These are phyloP conservation scores for Sphaeridia pumilis DNA, from an alignment of 2,888 invertebrate genomes.

Conservation along the genomic window DNA sequence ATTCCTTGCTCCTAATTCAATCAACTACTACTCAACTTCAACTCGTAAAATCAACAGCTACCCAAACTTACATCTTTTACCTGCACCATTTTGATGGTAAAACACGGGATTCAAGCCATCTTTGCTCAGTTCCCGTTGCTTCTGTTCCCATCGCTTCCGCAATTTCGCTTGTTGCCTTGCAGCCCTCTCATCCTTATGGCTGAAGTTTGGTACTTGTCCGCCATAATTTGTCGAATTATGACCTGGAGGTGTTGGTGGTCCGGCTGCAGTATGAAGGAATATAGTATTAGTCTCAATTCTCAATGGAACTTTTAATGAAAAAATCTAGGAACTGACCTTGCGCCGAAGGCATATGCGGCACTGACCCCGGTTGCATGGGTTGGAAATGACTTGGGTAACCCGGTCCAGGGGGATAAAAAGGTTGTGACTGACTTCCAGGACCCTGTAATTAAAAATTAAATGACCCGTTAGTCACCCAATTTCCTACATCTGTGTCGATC, in stretches of 20 bases:
- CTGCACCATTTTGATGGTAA: conserved; percentile 28
- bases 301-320: not conserved
- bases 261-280: conserved; percentile 2
- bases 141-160: conserved; percentile 61
- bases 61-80: conserved; percentile 45
- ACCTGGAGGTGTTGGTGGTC: conserved; percentile 18
- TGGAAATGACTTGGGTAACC: conserved; percentile 31
- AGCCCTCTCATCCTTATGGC: conserved; percentile 63
- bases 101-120: conserved; percentile 9
- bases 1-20: not conserved
- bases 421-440: conserved; percentile 33
- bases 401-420: conserved; percentile 33
- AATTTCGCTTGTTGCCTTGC: conserved; percentile 65
- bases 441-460: conserved; percentile 22
- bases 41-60: not conserved
- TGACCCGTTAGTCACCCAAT: no score
- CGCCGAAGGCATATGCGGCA: conserved; percentile 29
- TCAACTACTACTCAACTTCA: no score
- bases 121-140: conserved; percentile 38
- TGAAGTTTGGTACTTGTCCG: conserved; percentile 24
- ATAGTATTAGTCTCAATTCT: no score
- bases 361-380: conserved; percentile 29
- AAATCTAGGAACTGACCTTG: conserved; percentile 17
- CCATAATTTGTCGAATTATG: conserved; percentile 21
- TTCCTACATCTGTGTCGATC: no score